These are phyloP conservation scores for Perdita meconis DNA, from an alignment of 2,888 invertebrate genomes.

Conservation along the genomic window DNA sequence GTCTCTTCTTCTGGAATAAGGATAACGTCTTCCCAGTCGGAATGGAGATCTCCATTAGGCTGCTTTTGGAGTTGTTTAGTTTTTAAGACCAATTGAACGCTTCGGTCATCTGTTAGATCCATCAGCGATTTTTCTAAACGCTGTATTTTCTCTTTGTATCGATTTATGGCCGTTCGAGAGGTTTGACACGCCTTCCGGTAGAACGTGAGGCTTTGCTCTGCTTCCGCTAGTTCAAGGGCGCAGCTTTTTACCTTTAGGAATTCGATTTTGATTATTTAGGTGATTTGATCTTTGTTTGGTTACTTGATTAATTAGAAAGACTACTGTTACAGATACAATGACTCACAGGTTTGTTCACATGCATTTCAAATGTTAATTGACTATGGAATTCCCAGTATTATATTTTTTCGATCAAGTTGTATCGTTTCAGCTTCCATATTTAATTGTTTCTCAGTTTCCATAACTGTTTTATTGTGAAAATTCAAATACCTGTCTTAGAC, in stretches of 20 bases:
- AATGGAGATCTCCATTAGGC: conserved; percentile 46
- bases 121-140: conserved; percentile 43
- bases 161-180: conserved; percentile 55
- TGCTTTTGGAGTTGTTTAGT: conserved; percentile 72
- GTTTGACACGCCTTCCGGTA: conserved; percentile 67
- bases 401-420: too few species aligned
- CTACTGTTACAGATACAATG: too few species aligned
- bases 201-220: conserved; percentile 84
- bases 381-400: too few species aligned
- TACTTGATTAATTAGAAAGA: too few species aligned
- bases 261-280: too few species aligned
- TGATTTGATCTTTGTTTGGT: too few species aligned
- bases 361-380: too few species aligned
- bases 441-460: too few species aligned
- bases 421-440: too few species aligned
- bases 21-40: conserved; percentile 68
- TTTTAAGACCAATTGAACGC: conserved; percentile 73
- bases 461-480: too few species aligned
- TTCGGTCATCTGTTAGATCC: conserved; percentile 58
- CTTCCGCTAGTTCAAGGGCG: conserved; percentile 85
- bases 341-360: too few species aligned
- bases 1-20: conserved; percentile 66
- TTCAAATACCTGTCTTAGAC: too few species aligned
- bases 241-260: conserved; percentile 51
- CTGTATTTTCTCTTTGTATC: conserved; percentile 55